Percentiles rank a stretch among this genome's conserved stretches.
These are phyloP conservation scores for Aviceda subcristata DNA, from an alignment of 2,113 vertebrate genomes.

Conservation along the genomic window DNA sequence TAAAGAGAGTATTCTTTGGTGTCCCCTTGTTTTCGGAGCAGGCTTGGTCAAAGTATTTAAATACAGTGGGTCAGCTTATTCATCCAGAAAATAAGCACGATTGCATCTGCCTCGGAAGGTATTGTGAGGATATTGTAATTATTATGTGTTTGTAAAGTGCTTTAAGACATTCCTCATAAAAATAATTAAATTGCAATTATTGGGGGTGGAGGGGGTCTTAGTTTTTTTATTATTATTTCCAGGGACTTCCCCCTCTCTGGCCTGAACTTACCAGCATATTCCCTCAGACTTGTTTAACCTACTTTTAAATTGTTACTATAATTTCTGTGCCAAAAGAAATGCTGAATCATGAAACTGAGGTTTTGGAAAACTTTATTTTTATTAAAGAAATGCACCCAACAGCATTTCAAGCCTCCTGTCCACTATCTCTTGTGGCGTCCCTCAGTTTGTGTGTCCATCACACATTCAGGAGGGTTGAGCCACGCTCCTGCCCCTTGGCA, in stretches of 20 bases:
- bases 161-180: background rate
- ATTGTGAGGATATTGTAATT: background rate
- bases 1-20: background rate
- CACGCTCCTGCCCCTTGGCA: background rate
- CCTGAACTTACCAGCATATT: background rate
- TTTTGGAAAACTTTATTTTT: constrained; percentile 50
- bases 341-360: constrained; percentile 64
- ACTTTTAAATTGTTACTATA: constrained; percentile 16
- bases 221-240: background rate
- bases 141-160: background rate
- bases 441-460: background rate
- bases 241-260: background rate
- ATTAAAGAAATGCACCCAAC: constrained; percentile 55
- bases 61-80: background rate
- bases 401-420: constrained; percentile 34
- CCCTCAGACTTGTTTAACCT: constrained; percentile 9
- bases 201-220: background rate
- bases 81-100: background rate
- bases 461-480: background rate
- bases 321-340: constrained; percentile 50
- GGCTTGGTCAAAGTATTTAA: background rate
- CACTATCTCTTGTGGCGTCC: background rate
- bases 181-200: background rate
- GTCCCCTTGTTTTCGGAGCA: background rate
- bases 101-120: background rate